Conservation (phyloP, 2,797 vertebrate species). For the Eulemur rubriventer region DNA sequence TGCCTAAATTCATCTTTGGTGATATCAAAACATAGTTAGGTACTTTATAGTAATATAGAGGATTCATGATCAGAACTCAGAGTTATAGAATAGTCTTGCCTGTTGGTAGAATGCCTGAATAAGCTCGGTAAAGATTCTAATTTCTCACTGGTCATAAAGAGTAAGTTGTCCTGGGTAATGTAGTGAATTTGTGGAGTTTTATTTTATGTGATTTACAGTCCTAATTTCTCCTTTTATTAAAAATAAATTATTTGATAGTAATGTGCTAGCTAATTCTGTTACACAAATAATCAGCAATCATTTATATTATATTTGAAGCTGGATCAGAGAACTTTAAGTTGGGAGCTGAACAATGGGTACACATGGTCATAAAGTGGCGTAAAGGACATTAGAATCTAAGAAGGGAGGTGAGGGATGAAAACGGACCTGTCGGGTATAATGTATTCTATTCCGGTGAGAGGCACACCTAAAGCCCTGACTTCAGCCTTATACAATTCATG, state of each 20-base stretch:
- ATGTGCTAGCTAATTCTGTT: neutral
- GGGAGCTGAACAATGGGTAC: neutral
- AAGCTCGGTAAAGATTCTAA: neutral
- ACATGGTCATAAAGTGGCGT: neutral
- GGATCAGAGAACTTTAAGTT: neutral
- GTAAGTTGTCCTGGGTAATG: neutral
- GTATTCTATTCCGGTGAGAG: neutral
- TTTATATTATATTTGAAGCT: neutral
- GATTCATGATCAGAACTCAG: neutral
- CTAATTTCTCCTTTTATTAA: neutral
- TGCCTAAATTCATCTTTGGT: neutral
- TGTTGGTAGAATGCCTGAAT: neutral
- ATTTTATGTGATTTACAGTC: neutral
- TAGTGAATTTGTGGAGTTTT: neutral
- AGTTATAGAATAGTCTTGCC: neutral
- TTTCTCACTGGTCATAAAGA: neutral
- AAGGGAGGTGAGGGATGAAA: neutral
- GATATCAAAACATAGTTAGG: neutral
- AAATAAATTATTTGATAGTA: neutral
- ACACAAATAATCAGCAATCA: neutral
- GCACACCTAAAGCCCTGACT: neutral
- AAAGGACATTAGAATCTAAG: neutral
- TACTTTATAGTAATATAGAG: neutral
- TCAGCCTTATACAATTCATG: neutral
- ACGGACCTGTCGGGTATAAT: neutral